Evolutionary conservation across 64 coral and sea anemone species (phyloP), one percentile per base, ranked within the genome.

Genomic region (Dendronephthya gigantea): DNA sequence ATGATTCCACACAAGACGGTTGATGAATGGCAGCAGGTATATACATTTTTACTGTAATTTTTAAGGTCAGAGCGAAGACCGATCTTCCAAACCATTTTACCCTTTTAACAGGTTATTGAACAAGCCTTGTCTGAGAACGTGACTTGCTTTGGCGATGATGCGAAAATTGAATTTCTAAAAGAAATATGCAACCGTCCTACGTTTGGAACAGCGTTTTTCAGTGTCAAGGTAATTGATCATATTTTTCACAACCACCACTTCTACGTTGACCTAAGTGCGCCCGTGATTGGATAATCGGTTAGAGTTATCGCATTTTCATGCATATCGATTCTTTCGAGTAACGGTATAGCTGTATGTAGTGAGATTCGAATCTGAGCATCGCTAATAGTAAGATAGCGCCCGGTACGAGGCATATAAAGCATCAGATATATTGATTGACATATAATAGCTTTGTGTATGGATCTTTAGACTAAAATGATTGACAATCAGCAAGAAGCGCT

Each of bases 1-100:
- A 39, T 79, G 30, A 79, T 79, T 35, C 36, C 72, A 79, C 1
- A 15, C 32, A 79, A 36, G 72, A 15, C 72, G 36, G 72, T 79
- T 4, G 72, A 79, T 35, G 72, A 79, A 79, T 79, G 72, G 72
- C 32, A 79, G 36, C 30, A 79, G 72, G 72, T 79, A 66, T 5
- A 5, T n/a, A 22, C 22, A 15, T 5, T 7, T 66, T 6, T n/a
- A n/a, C n/a, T 30, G 19, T n/a, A 66, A 66, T 66, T 66, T 66
- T 3, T n/a, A n/a, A n/a, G n/a, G n/a, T n/a, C n/a, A n/a, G n/a
- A n/a, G n/a, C n/a, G n/a, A n/a, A n/a, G n/a, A n/a, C n/a, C n/a
- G n/a, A 45, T 45, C 17, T 79, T 2, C 30, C 29, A 9, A 39
- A 0, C 19, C 22, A 33, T 36, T 14, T 4, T 33, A 0, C 19